Conservation (phyloP, 2,888 invertebrate species). For the Tipula vernalis region DNA sequence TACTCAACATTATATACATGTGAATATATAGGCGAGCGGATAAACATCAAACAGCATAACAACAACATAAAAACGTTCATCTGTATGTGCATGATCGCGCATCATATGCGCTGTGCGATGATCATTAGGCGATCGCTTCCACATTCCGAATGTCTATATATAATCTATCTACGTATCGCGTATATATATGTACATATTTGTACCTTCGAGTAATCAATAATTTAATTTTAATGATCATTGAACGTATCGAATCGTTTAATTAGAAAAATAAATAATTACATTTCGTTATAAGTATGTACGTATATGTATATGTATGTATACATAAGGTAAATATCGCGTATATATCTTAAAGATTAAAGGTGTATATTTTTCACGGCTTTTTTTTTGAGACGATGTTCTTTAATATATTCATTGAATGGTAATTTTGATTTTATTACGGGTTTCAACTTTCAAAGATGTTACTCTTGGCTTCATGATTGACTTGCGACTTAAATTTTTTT, state of each 20-base stretch:
- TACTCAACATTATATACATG: background rate
- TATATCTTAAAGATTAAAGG: background rate
- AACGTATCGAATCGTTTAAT: background rate
- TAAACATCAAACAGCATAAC: background rate
- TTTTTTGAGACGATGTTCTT: background rate
- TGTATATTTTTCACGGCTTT: background rate
- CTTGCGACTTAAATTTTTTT: too few species aligned
- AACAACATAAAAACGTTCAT: background rate
- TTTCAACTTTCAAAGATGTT: background rate
- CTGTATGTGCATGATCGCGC: background rate
- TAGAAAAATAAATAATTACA: constrained; percentile 4
- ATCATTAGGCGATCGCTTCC: background rate
- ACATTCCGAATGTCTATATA: background rate
- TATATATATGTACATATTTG: too few species aligned
- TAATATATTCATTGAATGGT: background rate
- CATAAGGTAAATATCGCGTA: background rate
- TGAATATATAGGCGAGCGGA: background rate
- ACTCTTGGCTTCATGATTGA: background rate
- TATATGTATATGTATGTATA: background rate
- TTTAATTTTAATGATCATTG: background rate
- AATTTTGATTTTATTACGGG: background rate
- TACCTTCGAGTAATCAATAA: background rate
- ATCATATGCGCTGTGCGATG: background rate
- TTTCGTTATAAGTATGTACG: background rate
- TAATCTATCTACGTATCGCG: background rate